Evolutionary conservation across 2,113 vertebrate species (phyloP), one percentile per base, ranked within the genome.

Genomic region (Phrynosoma blainvillii): DNA sequence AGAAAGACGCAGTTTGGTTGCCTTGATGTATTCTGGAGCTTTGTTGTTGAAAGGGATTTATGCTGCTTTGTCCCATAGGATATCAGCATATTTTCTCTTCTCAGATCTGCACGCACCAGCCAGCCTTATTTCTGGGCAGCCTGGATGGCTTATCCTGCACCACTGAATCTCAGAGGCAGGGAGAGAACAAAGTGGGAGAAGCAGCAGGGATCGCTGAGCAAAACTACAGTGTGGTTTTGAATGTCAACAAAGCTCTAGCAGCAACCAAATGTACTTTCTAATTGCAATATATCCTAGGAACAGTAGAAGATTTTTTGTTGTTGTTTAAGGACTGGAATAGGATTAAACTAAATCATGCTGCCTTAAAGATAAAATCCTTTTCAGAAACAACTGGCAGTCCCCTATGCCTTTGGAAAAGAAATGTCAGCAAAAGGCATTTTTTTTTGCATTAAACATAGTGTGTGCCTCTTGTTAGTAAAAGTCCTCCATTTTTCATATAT

Each of bases 191-290:
- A n/a, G 23, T 9, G 23, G 32, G n/a, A 52, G 68, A 65, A 14
- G 59, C 59, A 62, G 59, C 59, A 62, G 14, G 59, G 74, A 32
- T 30, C 13, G 79, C 0, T 4, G 40, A 84, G 71, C 14, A 92
- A 91, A 91, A 2, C 32, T 89, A 70, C 47, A 20, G 90, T 89
- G 54, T 14, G 42, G 23, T 16, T 94, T 87, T 88, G 87, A 94
- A 56, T 84, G 90, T 80, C 84, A 93, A 40, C 76, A 89, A 59
- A 88, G 42, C 77, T 84, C 89, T 42, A 76, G 42, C n/a, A 91
- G 18, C 27, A 74, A 68, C 79, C 75, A 0, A 85, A 21, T 80
- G 5, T 76, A 32, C 32, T 90, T 91, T 66, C 87, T 89, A 87
- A 68, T 75, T 79, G 71, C 6, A 40, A 32, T 32, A 93, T 86